phyloP scores from a whole-genome alignment of 2,888 invertebrate species.

The Physocephala rufipes region DNA sequence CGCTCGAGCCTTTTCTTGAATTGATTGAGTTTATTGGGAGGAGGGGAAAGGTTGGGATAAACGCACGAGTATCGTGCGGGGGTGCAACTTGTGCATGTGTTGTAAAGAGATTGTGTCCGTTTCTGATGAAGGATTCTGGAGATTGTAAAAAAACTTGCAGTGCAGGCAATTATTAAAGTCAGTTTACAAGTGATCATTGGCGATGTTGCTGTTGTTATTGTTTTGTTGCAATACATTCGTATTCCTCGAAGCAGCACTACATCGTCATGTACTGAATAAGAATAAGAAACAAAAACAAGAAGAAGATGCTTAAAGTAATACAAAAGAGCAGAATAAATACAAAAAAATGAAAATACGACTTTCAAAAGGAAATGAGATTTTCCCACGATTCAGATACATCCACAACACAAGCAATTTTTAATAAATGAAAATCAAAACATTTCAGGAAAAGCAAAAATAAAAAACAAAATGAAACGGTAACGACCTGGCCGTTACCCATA shows the following conservation, averaged over 20 bases:
- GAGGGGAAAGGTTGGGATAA: background rate
- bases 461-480: background rate
- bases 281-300: conserved; percentile 4
- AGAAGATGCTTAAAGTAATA: background rate
- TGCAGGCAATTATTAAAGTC: conserved; percentile 34
- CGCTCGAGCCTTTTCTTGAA: background rate
- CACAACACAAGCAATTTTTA: conserved; percentile 34
- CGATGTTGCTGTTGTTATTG: conserved; percentile 18
- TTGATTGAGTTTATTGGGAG: background rate
- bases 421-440: conserved; percentile 5
- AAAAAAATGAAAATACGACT: conserved; percentile 4
- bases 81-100: conserved; percentile 13
- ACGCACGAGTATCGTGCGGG: conserved; percentile 20
- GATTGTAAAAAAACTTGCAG: conserved; percentile 25
- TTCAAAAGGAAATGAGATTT: conserved; percentile 20
- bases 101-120: too few relatives aligned
- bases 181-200: conserved; percentile 15
- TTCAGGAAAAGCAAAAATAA: background rate
- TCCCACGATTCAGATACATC: conserved; percentile 37
- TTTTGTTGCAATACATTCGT: conserved; percentile 23
- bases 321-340: background rate
- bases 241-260: too few relatives aligned
- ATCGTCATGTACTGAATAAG: too few relatives aligned
- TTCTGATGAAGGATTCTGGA: conserved; percentile 4
- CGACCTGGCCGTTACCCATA: too few relatives aligned